Evolutionary conservation across 2,888 invertebrate genomes (phyloP), one percentile per base, ranked within the genome.

Genomic region (Machimus rusticus): DNA sequence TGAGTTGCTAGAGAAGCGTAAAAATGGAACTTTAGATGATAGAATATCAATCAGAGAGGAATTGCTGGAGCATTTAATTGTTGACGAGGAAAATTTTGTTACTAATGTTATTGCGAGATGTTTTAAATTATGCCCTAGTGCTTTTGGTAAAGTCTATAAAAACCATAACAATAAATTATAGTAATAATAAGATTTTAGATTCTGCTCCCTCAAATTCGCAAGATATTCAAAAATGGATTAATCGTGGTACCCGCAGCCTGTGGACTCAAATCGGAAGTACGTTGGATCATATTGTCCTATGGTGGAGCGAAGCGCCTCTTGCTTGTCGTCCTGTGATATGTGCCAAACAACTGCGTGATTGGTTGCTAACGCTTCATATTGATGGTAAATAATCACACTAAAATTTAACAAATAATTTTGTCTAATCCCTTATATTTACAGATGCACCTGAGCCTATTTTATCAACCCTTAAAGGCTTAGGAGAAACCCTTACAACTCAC

Each of bases 261-360:
- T 97, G 97, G 97, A 95, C 96, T 0, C 95, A 96, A 90, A 96
- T 97, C 1, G 97, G 97, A 1, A 95, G 95, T 88, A 96, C 95
- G 90, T 93, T 97, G 82, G 97, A 97, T 91, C 97, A 97, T 90
- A 95, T 97, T 28, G 94, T 97, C 31, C 93, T 97, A 0, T 97
- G 97, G 97, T 97, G 97, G 97, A 95, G 96, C 1, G 93, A 95
- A 14, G 95, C 95, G 89, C 96, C 96, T 0, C 92, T 96, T 74
- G 95, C 96, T 16, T 94, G 95, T 87, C 94, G 95, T 89, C 94
- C 95, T 31, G 94, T 95, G 23, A 94, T 94, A 90, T 94, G 94
- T 3, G 94, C 95, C 90, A 95, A 95, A 92, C 95, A 95, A 91
- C 93, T 95, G 74, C 92, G 95, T 31, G 95, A 95, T 90, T 95